These are phyloP conservation scores for Zaprionus lachaisei DNA, from an alignment of 1,140 invertebrate genomes.

Conservation along the genomic window DNA sequence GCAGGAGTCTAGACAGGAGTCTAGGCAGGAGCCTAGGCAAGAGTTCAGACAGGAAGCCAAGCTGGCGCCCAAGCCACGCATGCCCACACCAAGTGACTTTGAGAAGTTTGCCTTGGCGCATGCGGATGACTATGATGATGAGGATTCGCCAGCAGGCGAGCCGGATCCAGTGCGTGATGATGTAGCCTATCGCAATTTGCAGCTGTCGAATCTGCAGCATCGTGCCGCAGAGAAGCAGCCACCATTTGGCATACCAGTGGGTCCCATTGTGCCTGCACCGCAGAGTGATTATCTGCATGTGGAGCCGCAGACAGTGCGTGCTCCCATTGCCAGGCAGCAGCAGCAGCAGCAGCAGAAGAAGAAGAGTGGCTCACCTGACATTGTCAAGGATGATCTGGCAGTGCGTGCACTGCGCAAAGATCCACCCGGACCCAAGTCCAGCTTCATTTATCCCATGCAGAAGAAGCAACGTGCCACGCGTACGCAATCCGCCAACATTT, in stretches of 20 bases:
- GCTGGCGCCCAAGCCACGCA: slow-evolving; percentile 87
- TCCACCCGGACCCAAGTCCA: slow-evolving; percentile 75
- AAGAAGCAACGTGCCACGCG: slow-evolving; percentile 91
- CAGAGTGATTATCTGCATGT: slow-evolving; percentile 93
- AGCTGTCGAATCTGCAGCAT: slow-evolving; percentile 89
- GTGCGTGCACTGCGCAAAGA: slow-evolving; percentile 94
- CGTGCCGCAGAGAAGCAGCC: slow-evolving; percentile 92
- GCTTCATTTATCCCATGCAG: slow-evolving; percentile 69
- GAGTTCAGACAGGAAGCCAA: slow-evolving; percentile 58
- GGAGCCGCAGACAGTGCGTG: slow-evolving; percentile 85
- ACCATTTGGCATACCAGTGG: slow-evolving; percentile 94
- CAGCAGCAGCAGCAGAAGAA: slow-evolving; percentile 25
- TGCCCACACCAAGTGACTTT: slow-evolving; percentile 84
- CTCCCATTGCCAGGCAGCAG: slow-evolving; percentile 33
- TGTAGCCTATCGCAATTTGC: slow-evolving; percentile 91
- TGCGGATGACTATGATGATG: slow-evolving; percentile 84
- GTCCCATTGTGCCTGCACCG: slow-evolving; percentile 89
- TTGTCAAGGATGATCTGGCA: slow-evolving; percentile 94
- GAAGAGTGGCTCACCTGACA: slow-evolving; percentile 88
- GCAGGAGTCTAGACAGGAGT: slow-evolving; percentile 88
- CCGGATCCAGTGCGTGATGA: slow-evolving; percentile 94
- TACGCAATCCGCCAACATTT: slow-evolving; percentile 92
- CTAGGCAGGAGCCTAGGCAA: slow-evolving; percentile 87
- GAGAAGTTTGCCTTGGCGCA: slow-evolving; percentile 76
- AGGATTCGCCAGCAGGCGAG: slow-evolving; percentile 86